These are phyloP conservation scores for Calypte anna DNA, from an alignment of 2,113 vertebrate species.

Conservation along the genomic window DNA sequence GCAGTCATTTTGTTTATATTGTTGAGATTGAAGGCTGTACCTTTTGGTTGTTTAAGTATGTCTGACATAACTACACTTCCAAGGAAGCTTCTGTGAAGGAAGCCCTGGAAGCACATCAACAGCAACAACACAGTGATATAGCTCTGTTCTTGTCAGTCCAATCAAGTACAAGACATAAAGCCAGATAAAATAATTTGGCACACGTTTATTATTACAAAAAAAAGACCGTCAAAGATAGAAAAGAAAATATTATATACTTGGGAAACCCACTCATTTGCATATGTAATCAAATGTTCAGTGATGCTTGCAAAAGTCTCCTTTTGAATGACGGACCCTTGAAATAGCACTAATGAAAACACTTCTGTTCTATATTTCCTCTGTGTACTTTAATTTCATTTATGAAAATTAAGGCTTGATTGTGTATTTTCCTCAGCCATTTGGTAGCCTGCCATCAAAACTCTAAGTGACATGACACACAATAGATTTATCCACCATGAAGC, in stretches of 20 bases:
- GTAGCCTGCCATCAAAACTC: constrained; percentile 76
- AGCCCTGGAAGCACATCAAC: background rate
- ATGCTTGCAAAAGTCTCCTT: background rate
- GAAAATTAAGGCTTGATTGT: constrained; percentile 67
- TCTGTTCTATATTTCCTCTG: constrained; percentile 29
- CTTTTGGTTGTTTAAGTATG: background rate
- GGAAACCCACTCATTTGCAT: background rate
- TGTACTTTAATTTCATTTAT: constrained; percentile 47
- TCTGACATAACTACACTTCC: background rate
- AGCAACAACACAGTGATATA: background rate
- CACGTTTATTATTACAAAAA: background rate
- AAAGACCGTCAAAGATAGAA: background rate
- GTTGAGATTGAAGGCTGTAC: background rate
- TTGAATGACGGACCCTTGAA: constrained; percentile 11
- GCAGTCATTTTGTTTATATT: background rate
- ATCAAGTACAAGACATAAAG: background rate
- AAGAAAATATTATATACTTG: background rate
- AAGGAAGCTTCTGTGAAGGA: background rate
- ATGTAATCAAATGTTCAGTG: background rate
- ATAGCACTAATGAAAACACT: constrained; percentile 32
- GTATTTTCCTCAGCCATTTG: constrained; percentile 71
- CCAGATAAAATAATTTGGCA: background rate
- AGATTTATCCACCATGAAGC: constrained; percentile 76
- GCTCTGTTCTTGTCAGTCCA: background rate
- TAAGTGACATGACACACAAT: constrained; percentile 67